phyloP scores from a whole-genome alignment of 1,140 invertebrate genomes.

The Sitodiplosis mosellana region DNA sequence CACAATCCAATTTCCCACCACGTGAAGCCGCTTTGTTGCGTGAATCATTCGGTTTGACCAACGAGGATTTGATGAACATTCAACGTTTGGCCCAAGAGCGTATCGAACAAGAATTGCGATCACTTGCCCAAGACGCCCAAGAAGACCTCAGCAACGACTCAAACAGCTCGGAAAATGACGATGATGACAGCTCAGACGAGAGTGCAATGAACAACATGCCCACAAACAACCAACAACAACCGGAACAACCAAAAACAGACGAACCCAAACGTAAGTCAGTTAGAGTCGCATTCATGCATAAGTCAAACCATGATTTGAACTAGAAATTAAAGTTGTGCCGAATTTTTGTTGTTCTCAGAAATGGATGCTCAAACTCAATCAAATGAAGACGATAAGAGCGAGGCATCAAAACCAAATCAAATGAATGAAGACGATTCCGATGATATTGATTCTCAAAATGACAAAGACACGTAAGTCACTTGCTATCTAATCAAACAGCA shows the following conservation, averaged over 20 bases:
- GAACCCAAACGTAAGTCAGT: slow-evolving; percentile 4
- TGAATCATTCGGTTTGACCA: slow-evolving; percentile 28
- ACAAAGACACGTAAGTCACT: slow-evolving; percentile 20
- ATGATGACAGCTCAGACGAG: slow-evolving; percentile 20
- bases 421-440: slow-evolving; percentile 18
- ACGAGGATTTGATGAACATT: slow-evolving; percentile 36
- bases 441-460: slow-evolving; percentile 24
- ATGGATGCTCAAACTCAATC: slow-evolving; percentile 9
- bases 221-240: slow-evolving; percentile 9
- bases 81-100: slow-evolving; percentile 30
- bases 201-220: slow-evolving; percentile 13
- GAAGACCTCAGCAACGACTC: slow-evolving; percentile 20
- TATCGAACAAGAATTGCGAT: slow-evolving; percentile 25
- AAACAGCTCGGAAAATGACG: slow-evolving; percentile 8
- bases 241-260: slow-evolving; percentile 4
- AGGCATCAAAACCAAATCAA: slow-evolving; percentile 20
- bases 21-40: slow-evolving; percentile 2
- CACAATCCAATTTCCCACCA: slow-evolving; percentile 5
- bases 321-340: neutral
- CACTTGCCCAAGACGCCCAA: slow-evolving; percentile 14
- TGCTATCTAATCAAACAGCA: too few relatives aligned
- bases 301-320: neutral
- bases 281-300: slow-evolving; percentile 6
- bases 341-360: slow-evolving; percentile 6
- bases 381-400: slow-evolving; percentile 15